Conservation (phyloP, 2,797 vertebrate genomes). For the Euthynnus affinis region DNA sequence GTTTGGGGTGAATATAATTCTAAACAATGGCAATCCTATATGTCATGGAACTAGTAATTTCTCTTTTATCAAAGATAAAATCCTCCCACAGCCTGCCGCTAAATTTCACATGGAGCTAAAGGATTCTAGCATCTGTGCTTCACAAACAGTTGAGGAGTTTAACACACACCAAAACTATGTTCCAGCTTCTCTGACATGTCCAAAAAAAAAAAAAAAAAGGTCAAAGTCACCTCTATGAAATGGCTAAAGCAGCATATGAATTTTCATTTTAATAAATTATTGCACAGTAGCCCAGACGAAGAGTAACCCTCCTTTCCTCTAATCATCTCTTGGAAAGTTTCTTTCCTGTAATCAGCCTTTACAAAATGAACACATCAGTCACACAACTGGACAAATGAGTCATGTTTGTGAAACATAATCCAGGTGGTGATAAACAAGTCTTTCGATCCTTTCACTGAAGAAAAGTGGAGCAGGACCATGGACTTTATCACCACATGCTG, state of each 20-base stretch:
- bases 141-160: background rate
- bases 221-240: background rate
- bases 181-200: background rate
- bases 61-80: background rate
- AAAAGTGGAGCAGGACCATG: background rate
- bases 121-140: background rate
- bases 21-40: background rate
- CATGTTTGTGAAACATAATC: background rate
- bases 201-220: background rate
- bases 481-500: slow-evolving; percentile 37
- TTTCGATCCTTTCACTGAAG: background rate
- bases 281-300: no score
- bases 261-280: no score
- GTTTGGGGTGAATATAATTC: no score
- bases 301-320: no score
- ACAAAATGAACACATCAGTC: slow-evolving; percentile 3
- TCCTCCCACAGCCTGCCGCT: background rate
- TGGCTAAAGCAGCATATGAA: no score
- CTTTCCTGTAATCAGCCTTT: background rate
- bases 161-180: background rate
- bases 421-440: background rate
- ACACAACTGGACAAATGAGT: background rate
- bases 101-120: background rate
- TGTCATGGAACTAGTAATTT: background rate
- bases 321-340: background rate